Evolutionary conservation across 2,113 vertebrate species (phyloP), one percentile per base, ranked within the genome.

Genomic region (Galbula dea): DNA sequence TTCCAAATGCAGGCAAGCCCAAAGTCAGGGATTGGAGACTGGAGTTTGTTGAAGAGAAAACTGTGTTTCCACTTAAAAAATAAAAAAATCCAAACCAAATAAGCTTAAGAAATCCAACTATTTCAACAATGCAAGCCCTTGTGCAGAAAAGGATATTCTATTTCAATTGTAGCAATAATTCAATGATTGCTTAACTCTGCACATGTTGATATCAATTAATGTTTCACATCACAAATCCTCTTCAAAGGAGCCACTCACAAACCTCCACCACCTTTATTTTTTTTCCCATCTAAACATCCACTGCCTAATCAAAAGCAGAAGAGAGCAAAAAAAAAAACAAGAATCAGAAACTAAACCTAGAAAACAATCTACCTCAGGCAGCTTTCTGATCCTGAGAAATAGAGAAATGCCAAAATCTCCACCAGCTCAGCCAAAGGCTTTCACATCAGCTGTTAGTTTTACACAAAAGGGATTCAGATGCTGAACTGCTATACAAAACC

Each of bases 1-100:
- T 91, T 92, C 67, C 71, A 96, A 91, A 90, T 39, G 37, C 26
- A 94, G 81, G 72, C 78, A 93, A 91, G 18, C 24, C 87, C 48
- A 74, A 94, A 94, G 51, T 74, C 67, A 63, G 52, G 63, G 43
- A 91, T 55, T 95, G 78, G 34, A 85, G 51, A 73, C 22, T 66
- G 54, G 51, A 89, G 19, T 76, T 83, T 71, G 71, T 18, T 63
- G 71, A 92, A 83, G 46, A 89, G 46, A 91, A 93, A 93, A 76
- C 9, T 66, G 74, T 71, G 13, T 52, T 95, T 93, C 55, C 59
- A 74, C 46, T 88, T 12, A 4, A 76, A 82, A 80, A 66, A 89
- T 79, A 76, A 68, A 10, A 55, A 78, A 81, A 14, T 58, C 15
- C 54, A 84, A 82, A 66, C 18, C 18, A 94, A 89, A 77, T 73